A percentile compares a stretch with the other conserved stretches of the same genome.
Conservation (phyloP, 2,797 vertebrate genomes). For the Merluccius polli region DNA sequence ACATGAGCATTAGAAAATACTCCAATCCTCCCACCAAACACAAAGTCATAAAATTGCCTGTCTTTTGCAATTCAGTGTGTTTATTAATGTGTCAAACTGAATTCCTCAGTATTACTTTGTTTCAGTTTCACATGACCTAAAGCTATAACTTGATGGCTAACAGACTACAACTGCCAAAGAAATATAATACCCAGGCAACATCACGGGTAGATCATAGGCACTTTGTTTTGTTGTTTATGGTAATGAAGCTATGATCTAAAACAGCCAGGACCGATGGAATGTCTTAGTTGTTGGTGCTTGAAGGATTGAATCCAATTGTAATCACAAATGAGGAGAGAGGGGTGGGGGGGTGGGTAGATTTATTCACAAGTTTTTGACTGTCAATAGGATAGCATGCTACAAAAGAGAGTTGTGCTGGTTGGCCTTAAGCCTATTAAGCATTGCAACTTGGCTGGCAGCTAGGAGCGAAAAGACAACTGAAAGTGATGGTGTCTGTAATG, state of each 20-base stretch:
- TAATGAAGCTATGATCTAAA: slow-evolving; percentile 1
- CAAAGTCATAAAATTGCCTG: background rate
- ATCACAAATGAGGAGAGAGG: background rate
- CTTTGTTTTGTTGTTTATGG: background rate
- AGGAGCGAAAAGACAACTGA: background rate
- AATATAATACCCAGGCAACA: background rate
- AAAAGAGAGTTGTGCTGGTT: background rate
- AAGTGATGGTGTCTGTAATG: background rate
- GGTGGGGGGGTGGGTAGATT: background rate
- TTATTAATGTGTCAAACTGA: background rate
- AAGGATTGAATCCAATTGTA: background rate
- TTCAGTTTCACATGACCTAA: slow-evolving; percentile 3
- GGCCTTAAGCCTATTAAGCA: background rate
- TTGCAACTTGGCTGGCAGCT: background rate
- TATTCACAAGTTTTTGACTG: background rate
- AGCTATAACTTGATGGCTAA: background rate
- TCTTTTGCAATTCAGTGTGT: background rate
- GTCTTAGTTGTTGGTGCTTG: background rate
- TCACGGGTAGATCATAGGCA: background rate
- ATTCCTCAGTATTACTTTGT: slow-evolving; percentile 1
- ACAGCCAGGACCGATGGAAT: background rate
- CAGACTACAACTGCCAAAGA: background rate
- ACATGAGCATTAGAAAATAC: background rate
- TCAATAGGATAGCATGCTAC: background rate
- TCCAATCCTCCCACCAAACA: background rate